Conservation (phyloP, 2,888 invertebrate genomes). For the Ashinkailepas kermadecensis region DNA sequence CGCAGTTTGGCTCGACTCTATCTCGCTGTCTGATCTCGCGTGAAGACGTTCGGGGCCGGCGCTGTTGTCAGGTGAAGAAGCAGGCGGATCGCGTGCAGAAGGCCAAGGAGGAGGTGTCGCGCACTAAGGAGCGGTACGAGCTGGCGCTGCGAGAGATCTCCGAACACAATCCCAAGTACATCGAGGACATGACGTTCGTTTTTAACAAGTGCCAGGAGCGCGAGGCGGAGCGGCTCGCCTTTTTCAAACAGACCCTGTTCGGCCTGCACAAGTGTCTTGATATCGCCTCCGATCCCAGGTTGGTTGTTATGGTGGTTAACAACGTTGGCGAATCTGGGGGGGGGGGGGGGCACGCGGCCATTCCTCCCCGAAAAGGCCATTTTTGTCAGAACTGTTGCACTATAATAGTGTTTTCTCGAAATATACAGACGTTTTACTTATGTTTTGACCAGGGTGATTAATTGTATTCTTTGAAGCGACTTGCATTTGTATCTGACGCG, state of each 20-base stretch:
- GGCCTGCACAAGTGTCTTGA: constrained; percentile 91
- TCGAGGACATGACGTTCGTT: constrained; percentile 96
- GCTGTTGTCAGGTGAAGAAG: constrained; percentile 72
- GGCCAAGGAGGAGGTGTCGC: constrained; percentile 90
- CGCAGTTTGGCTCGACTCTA: too few relatives aligned
- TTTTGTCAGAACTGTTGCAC: too few relatives aligned
- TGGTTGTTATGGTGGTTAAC: constrained; percentile 61
- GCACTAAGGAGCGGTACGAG: constrained; percentile 87
- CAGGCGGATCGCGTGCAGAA: constrained; percentile 92
- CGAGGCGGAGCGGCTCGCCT: constrained; percentile 87
- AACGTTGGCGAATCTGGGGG: constrained; percentile 70
- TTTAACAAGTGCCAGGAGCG: constrained; percentile 95
- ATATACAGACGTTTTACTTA: too few relatives aligned
- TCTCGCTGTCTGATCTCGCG: too few relatives aligned
- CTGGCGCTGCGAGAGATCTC: constrained; percentile 85
- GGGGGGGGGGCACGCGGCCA: neutral
- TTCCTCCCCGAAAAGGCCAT: neutral
- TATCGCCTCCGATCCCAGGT: constrained; percentile 87
- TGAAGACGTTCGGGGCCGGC: neutral
- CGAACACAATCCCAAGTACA: constrained; percentile 95
- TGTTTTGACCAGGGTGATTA: too few relatives aligned
- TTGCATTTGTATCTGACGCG: too few relatives aligned
- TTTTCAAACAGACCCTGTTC: constrained; percentile 92
- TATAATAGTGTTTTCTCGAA: too few relatives aligned
- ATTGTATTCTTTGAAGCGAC: too few relatives aligned